A percentile compares a stretch with the other conserved stretches of the same genome.
Evolutionary conservation across 2,888 invertebrate species (phyloP).

Genomic region (Heteromyza rotundicornis): DNA sequence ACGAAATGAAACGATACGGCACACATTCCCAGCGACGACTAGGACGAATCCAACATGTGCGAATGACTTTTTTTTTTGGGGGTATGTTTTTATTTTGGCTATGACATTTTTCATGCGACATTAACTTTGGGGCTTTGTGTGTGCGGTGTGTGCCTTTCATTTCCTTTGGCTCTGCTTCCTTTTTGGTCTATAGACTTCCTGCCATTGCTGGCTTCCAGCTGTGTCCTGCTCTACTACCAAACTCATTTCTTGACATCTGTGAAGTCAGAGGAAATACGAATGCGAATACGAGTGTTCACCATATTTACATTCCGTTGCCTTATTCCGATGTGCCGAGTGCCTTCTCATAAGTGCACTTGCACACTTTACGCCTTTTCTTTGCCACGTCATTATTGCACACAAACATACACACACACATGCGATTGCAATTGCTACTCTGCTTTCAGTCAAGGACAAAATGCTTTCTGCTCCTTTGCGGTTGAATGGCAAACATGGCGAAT

Average conservation of each 20-base stretch:
- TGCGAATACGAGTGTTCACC: not conserved
- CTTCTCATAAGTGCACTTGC: not conserved
- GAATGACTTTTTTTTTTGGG: conserved; percentile 42
- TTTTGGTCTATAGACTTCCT: too few relatives aligned
- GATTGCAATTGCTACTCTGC: not conserved
- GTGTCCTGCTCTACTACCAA: conserved; percentile 1
- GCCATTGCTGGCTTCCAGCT: conserved; percentile 6
- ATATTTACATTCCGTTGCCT: too few relatives aligned
- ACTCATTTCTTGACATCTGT: not conserved
- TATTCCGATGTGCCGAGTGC: not conserved
- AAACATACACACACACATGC: not conserved
- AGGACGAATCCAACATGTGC: conserved; percentile 22
- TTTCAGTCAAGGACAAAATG: not conserved
- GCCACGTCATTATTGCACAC: not conserved
- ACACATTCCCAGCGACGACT: not conserved
- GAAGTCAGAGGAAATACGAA: not conserved
- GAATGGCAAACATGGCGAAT: not conserved
- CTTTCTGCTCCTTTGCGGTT: not conserved
- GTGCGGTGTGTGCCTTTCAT: conserved; percentile 8
- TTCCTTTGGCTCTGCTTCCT: conserved; percentile 13
- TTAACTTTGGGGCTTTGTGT: conserved; percentile 19
- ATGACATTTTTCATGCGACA: conserved; percentile 29
- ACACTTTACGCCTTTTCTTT: not conserved
- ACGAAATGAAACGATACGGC: too few relatives aligned
- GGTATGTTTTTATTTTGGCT: too few relatives aligned